Evolutionary conservation across 2,113 vertebrate species (phyloP).

Genomic region (Cinclus cinclus): DNA sequence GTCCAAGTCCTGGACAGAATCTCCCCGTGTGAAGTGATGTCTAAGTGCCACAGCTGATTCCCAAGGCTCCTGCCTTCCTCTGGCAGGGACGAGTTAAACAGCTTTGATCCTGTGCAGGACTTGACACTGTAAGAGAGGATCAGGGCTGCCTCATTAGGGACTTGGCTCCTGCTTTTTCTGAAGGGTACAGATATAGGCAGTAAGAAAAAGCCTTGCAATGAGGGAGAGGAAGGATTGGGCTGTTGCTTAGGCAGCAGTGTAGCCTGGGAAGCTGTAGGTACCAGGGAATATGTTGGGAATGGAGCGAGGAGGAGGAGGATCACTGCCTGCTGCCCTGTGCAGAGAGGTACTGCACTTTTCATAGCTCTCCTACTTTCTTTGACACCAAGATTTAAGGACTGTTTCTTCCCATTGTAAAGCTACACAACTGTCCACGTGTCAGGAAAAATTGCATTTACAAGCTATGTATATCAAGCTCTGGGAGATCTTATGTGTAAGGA

Average conservation of each 20-base stretch:
- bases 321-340: accelerated
- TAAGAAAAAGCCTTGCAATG: background rate
- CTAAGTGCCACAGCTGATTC: background rate
- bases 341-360: background rate
- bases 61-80: background rate
- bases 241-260: background rate
- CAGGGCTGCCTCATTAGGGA: background rate
- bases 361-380: background rate
- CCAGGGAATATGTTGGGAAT: background rate
- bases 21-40: background rate
- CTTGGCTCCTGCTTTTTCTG: background rate
- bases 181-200: background rate
- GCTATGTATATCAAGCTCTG: accelerated
- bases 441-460: background rate
- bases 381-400: background rate
- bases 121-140: background rate
- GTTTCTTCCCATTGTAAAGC: background rate
- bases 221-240: background rate
- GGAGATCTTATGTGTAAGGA: background rate
- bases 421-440: background rate
- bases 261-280: background rate
- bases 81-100: background rate
- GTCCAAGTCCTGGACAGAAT: background rate
- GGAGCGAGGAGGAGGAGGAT: background rate
- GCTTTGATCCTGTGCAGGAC: background rate